Percentiles rank a stretch among this genome's conserved stretches.
Conservation (phyloP, 2,113 vertebrate species). For the Oreochromis niloticus region DNA sequence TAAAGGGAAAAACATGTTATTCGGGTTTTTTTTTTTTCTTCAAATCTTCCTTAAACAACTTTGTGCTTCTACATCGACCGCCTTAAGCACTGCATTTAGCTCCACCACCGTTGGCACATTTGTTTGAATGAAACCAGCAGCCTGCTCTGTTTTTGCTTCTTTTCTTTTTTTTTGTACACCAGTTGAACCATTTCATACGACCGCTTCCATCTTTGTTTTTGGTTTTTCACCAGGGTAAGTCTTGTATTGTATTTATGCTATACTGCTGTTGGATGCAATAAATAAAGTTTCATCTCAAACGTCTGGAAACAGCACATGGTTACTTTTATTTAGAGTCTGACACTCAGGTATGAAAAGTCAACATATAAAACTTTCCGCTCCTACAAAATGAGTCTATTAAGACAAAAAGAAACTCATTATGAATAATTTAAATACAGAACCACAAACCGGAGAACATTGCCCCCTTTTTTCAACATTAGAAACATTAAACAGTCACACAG, state of each 20-base stretch:
- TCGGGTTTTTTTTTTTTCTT: not conserved
- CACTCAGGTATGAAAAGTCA: conserved; percentile 10
- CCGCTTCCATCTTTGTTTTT: not conserved
- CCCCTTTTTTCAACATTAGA: not conserved
- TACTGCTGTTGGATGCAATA: conserved; percentile 69
- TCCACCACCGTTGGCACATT: not conserved
- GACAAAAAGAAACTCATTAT: not conserved
- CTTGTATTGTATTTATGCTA: conserved; percentile 32
- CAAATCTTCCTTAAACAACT: not conserved
- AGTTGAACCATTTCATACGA: conserved; percentile 1
- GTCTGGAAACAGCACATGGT: not conserved
- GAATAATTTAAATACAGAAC: conserved; percentile 19
- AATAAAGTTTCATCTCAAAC: conserved; percentile 36
- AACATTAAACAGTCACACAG: not conserved
- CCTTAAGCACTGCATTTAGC: conserved; percentile 15
- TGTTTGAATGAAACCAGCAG: conserved; percentile 3
- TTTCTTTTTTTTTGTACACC: not conserved
- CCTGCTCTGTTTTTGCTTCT: not conserved
- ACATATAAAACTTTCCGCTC: not conserved
- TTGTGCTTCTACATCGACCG: not conserved
- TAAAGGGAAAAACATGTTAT: not conserved
- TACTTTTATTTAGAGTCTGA: conserved; percentile 13
- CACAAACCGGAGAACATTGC: not conserved
- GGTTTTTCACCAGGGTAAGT: not conserved
- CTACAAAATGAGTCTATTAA: not conserved